phyloP scores from a whole-genome alignment of 1,140 invertebrate species.

The Conopomorpha cramerella region DNA sequence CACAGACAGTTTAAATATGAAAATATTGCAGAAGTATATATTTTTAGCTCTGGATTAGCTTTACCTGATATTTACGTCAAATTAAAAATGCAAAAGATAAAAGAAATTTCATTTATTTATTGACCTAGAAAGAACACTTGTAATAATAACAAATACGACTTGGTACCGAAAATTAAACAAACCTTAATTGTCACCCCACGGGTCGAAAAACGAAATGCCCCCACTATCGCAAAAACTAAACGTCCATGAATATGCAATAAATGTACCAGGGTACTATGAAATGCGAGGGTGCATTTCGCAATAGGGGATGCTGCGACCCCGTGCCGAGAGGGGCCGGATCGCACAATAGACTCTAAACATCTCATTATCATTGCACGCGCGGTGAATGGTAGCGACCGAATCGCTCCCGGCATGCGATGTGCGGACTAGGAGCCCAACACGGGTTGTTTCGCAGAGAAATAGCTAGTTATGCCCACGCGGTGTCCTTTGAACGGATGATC shows the following conservation, averaged over 20 bases:
- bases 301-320: conserved; percentile 40
- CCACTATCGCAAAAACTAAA: conserved; percentile 28
- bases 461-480: no score
- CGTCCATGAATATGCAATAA: conserved; percentile 43
- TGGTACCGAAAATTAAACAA: not conserved
- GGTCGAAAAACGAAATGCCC: no score
- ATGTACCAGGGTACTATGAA: conserved; percentile 36
- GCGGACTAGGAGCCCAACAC: no score
- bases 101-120: not conserved
- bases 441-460: no score
- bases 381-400: no score
- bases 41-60: not conserved
- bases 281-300: conserved; percentile 22
- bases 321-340: no score
- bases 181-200: conserved; percentile 7
- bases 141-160: no score
- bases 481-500: no score
- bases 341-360: no score
- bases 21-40: not conserved
- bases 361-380: no score
- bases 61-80: not conserved
- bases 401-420: no score
- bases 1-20: not conserved
- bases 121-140: not conserved
- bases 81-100: not conserved